Evolutionary conservation across 2,888 invertebrate species (phyloP), one percentile per base, ranked within the genome.

Genomic region (Zeuzera pyrina): DNA sequence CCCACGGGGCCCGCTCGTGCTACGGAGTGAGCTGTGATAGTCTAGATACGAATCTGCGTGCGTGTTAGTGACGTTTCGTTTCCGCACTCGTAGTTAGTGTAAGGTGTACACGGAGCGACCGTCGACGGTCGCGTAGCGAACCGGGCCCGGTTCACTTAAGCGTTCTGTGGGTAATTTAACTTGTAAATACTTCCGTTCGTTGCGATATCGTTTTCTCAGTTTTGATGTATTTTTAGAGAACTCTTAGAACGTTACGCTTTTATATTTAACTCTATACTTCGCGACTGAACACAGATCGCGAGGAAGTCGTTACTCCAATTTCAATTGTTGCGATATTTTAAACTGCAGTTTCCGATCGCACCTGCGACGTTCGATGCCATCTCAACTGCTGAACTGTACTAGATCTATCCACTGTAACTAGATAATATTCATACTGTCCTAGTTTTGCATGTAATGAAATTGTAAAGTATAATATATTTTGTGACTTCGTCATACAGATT

Each of bases 21-120:
- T 65, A 61, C 58, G 64, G 60, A 70, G 70, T 77, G 57, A 77
- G 72, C 77, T 83, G 81, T 81, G 79, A 78, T 78, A 79, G 73
- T 65, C 67, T 78, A 72, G 62, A 68, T 68, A 68, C 62, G 71
- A 65, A 74, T 73, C 45, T 52, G n/a, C n/a, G n/a, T n/a, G n/a
- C n/a, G n/a, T n/a, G n/a, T 52, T 61, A 60, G 63, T 64, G 61
- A 57, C 51, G 39, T 57, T 57, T 50, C 50, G 23, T 32, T 39
- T 69, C 57, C 51, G 67, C 54, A 55, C 62, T 73, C 67, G 72
- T 64, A 65, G 53, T 74, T 76, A 72, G 50, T 57, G 14, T 66
- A 69, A 71, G 67, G 58, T 54, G 62, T 57, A 52, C 52, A 55
- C 56, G 41, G 52, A 58, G 57, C 42, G 52, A 56, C 52, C 49